Conservation (phyloP, 2,113 vertebrate genomes). For the Nycticebus coucang region DNA sequence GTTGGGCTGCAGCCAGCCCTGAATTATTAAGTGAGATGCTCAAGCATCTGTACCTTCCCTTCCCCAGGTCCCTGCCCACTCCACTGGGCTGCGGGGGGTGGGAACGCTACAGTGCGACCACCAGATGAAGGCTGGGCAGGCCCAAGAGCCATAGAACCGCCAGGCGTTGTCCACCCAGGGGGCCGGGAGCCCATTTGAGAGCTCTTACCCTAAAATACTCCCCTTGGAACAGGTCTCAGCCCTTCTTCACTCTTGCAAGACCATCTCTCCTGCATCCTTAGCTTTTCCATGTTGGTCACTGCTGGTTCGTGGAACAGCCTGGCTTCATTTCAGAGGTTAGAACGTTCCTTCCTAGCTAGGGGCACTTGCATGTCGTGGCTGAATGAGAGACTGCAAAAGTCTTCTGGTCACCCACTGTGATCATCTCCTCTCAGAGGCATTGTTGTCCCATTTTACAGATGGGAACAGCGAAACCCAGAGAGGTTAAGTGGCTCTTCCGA, state of each 20-base stretch:
- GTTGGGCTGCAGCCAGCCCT: constrained; percentile 62
- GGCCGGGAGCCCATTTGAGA: background rate
- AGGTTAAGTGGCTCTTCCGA: background rate
- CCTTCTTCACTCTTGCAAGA: too few species aligned
- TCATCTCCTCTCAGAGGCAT: background rate
- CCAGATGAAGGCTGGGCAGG: background rate
- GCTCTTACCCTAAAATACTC: background rate
- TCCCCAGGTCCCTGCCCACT: background rate
- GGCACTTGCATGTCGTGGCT: accelerated
- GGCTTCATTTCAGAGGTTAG: background rate
- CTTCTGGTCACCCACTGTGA: accelerated
- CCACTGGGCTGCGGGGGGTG: background rate
- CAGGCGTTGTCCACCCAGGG: background rate
- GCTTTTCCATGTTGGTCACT: background rate
- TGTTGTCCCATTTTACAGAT: background rate
- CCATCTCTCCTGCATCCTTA: background rate
- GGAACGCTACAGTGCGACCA: background rate
- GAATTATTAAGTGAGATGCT: constrained; percentile 81
- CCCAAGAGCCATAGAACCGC: constrained; percentile 7
- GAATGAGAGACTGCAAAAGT: background rate
- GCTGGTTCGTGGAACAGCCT: background rate
- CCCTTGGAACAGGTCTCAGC: accelerated
- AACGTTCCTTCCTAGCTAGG: background rate
- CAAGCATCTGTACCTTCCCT: background rate
- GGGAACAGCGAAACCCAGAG: background rate